Evolutionary conservation across 2,113 vertebrate species (phyloP), one percentile per base, ranked within the genome.

Genomic region (Menura novaehollandiae): DNA sequence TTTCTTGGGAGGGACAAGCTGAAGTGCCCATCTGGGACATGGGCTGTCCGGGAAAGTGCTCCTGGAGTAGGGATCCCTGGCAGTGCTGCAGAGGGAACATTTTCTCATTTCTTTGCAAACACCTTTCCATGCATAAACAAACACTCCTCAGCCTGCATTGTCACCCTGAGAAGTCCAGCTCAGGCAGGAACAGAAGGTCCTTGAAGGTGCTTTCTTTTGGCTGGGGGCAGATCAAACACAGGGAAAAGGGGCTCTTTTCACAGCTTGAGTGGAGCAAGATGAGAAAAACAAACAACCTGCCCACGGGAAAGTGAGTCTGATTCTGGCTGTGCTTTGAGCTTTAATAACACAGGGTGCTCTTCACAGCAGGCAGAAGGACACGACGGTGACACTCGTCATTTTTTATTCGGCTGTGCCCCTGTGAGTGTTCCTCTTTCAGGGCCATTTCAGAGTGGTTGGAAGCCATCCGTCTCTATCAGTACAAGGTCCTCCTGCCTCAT

Each of bases 271-370:
- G 62, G 67, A 79, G 58, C 55, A 27, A 89, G 92, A 64, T 75
- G 90, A 86, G 93, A 93, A 93, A 78, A 96, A 56, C 92, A 96
- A 96, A 93, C 88, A 94, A 17, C 32, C 32, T 73, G 55, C 30
- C 78, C 85, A 71, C 1, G 3, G 91, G n/a, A 33, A 86, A 68
- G 72, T 21, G 59, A 74, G 26, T 55, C 43, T 77, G 85, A 22
- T 58, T 52, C 39, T 77, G 90, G 78, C 74, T 64, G 74, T 7
- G 3, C 68, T 55, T 46, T 44, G 89, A 56, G 84, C 75, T 83
- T n/a, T 63, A 51, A 23, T n/a, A 67, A 51, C 2, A 13, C 58
- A 16, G 46, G 8, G 62, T 72, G 67, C 41, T 88, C 59, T 62
- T 59, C 63, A 9, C 4, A 30, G 35, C 2, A 0, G 27, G 78